Base-by-base conservation (phyloP, 2,888 invertebrate species). In the Parnassius apollo region DNA sequence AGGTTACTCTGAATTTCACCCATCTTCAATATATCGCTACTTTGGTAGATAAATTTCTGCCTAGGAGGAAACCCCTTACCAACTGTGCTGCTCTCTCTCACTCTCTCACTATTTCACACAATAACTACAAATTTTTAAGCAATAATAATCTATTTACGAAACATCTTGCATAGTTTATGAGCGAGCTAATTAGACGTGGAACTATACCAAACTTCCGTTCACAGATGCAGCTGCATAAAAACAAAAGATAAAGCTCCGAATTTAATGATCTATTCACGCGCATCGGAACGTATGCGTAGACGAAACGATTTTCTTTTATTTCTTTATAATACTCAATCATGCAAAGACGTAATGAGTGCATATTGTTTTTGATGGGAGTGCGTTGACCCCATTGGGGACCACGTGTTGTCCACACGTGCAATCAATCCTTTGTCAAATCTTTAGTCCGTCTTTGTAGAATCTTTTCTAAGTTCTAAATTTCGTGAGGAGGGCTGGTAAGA, bases 331-430 rank as follows among this genome's bases (percentile, higher is more conserved):
- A 45, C 44, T 55, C 49, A 74, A 75, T 76, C 72, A 73, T 74
- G 69, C 68, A 68, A 65, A 69, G 61, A 66, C 69, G 68, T 78
- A 80, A 82, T 80, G 78, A 81, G 67, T 65, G 70, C 80, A 80
- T 83, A 85, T 86, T 86, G 85, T 87, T 85, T 83, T 78, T 73
- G 70, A 62, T 66, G 63, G 58, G 54, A 73, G 86, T 80, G 69
- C 85, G 71, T 68, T 83, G 86, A 86, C 86, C 88, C 69, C 70
- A 25, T 42, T 42, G 42, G 57, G 61, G 72, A 76, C 82, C 88
- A 88, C 88, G 87, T 86, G 86, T 51, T 83, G 77, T 77, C 76
- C 81, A 71, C 88, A 88, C 88, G 88, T 87, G 88, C 83, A 80
- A 74, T 71, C 68, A 66, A 67, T 71, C 77, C 76, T 83, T 85